Base-by-base conservation (phyloP, 2,113 vertebrate species). In the Danionella cerebrum region DNA sequence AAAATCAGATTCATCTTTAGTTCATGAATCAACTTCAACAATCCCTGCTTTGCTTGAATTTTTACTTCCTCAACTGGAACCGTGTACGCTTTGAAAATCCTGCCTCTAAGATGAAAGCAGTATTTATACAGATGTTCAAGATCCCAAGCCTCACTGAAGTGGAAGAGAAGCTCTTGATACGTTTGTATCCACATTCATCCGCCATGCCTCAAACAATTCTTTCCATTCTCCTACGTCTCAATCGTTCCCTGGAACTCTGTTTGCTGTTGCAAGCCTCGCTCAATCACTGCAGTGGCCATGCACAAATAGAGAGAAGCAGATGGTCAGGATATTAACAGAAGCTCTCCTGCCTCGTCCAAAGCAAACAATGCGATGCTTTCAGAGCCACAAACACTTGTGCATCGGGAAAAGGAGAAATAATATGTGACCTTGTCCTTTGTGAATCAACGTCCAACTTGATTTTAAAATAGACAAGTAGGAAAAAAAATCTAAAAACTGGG, bases 241-340 rank as follows among this genome's bases (percentile, higher is more conserved):
- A 29, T 22, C 12, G 27, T 72, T 52, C 16, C 39, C 5, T 58
- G 47, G 14, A 38, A 10, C 18, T 72, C n/a, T 65, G 70, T 69
- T 65, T 76, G 59, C 42, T 47, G 44, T 58, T 31, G 18, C 33
- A 22, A 31, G 47, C 58, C 44, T 55, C 38, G 31, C 53, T 12
- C 48, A 57, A 76, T 51, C 54, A 47, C 11, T 3, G 54, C 54
- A 25, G 48, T 22, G 12, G 39, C n/a, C 27, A 51, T 69, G 71
- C 18, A 71, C 65, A 71, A 52, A 65, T 71, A 65, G 71, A 42
- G 65, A 44, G 60, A 53, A 45, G 71, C 75, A 77, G 75, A 77
- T 77, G 75, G 75, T 31, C 65, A 59, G 72, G 68, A 74, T 71
- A 69, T 69, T 60, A 70, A 62, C 54, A 64, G 50, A 68, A 33